Evolutionary conservation across 2,888 invertebrate species (phyloP), one percentile per base, ranked within the genome.

Genomic region (Hipparchia sbordonii): DNA sequence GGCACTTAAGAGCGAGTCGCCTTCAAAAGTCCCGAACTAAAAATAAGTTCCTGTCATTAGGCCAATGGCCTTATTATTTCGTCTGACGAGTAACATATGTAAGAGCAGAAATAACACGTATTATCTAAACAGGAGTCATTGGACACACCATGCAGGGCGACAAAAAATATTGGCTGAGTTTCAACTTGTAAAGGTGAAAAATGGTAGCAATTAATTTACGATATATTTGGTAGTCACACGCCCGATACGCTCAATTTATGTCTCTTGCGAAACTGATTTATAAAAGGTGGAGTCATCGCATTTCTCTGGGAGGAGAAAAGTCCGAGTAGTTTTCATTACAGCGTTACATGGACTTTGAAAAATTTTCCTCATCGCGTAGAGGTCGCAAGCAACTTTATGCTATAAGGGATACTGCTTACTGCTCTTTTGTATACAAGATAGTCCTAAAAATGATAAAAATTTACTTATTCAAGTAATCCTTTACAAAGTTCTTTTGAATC

Each of bases 21-120:
- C 85, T 87, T 85, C 85, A 88, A 87, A 87, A 87, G 86, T 85
- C 82, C 80, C 85, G 72, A 74, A 85, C 89, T 82, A 83, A 84
- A 84, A 82, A 91, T 92, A 92, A 83, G 79, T 72, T 79, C 73
- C 90, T 91, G 92, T 92, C 93, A 92, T 92, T 92, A 92, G 93
- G 93, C 91, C 93, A 92, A 91, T 88, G 93, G 90, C 93, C 92
- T 91, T 92, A 92, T 92, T 91, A 92, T 91, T 89, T 88, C 84
- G 87, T 88, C 89, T 91, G 93, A 92, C 90, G 90, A 87, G 87
- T 87, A 86, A 88, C 93, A 91, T 90, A 91, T 89, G 92, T 90
- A 89, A 88, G 86, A 88, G 85, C 91, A 81, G 84, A 91, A 93
- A 92, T 92, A 92, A 87, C 85, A 85, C 79, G 88, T 91, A 88